Percentiles rank a stretch among this genome's conserved stretches.
Evolutionary conservation across 2,888 invertebrate genomes (phyloP).

Genomic region (Agrypnus murinus): DNA sequence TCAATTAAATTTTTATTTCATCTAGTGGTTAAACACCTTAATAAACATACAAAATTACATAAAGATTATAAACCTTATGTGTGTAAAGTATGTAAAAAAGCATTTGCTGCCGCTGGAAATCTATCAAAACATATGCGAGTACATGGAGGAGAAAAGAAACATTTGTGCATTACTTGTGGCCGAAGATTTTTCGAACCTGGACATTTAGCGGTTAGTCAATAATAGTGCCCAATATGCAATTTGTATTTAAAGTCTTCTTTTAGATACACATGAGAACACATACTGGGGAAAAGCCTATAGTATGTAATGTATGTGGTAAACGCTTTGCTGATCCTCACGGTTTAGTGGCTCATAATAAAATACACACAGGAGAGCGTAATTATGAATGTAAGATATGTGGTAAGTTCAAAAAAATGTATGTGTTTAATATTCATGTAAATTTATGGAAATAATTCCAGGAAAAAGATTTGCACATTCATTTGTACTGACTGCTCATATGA

Average conservation of each 20-base stretch:
- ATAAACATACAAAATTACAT: constrained; percentile 61
- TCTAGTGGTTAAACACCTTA: constrained; percentile 64
- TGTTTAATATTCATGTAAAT: no score
- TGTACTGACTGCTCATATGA: constrained; percentile 64
- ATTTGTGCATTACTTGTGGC: constrained; percentile 66
- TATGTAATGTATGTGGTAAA: constrained; percentile 67
- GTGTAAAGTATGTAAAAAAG: constrained; percentile 64
- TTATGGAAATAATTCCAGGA: constrained; percentile 52
- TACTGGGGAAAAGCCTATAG: constrained; percentile 66
- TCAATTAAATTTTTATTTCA: constrained; percentile 34
- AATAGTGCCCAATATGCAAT: no score
- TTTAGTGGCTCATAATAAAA: constrained; percentile 65
- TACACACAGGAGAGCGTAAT: constrained; percentile 67
- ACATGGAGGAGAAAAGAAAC: constrained; percentile 65
- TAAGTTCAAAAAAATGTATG: no score
- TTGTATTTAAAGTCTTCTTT: no score
- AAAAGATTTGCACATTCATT: constrained; percentile 67
- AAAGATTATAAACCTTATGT: constrained; percentile 63
- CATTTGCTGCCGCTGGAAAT: constrained; percentile 61
- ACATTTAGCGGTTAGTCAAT: constrained; percentile 62
- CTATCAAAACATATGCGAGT: constrained; percentile 65
- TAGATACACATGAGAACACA: constrained; percentile 66
- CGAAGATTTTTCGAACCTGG: constrained; percentile 66
- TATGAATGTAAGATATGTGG: constrained; percentile 67
- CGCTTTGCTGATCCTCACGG: constrained; percentile 65